These are phyloP conservation scores for Talpa occidentalis DNA, from an alignment of 2,113 vertebrate genomes.

Conservation along the genomic window DNA sequence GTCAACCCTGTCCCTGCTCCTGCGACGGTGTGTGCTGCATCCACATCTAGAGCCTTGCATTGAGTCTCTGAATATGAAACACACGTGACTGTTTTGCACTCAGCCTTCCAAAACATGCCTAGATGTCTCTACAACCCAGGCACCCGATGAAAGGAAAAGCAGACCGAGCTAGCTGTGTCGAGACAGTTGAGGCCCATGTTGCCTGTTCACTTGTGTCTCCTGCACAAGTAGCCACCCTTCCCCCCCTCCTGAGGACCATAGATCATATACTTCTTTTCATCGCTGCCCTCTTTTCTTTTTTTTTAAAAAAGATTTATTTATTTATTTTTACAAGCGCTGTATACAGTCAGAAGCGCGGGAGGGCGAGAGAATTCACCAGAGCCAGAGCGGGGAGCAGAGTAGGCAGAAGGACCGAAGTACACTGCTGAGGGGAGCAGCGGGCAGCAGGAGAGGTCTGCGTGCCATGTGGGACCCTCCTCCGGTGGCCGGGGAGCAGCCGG, in stretches of 20 bases:
- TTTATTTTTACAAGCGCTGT: too few relatives aligned
- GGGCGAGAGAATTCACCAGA: too few relatives aligned
- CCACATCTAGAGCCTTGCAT: neutral
- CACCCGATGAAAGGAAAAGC: neutral
- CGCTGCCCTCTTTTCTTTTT: neutral
- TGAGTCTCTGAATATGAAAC: neutral
- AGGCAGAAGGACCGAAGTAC: too few relatives aligned
- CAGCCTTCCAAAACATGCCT: neutral
- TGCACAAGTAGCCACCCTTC: rapidly evolving
- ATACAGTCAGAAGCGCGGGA: too few relatives aligned
- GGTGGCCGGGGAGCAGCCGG: too few relatives aligned
- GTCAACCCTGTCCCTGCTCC: rapidly evolving
- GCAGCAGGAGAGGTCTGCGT: too few relatives aligned
- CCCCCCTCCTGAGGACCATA: neutral
- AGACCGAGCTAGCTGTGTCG: neutral
- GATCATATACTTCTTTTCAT: neutral
- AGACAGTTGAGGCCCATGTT: neutral
- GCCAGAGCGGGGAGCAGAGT: too few relatives aligned
- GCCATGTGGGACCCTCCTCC: too few relatives aligned
- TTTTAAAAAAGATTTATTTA: too few relatives aligned
- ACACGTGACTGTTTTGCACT: rapidly evolving
- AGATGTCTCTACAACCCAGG: neutral
- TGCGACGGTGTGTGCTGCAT: rapidly evolving
- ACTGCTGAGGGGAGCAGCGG: too few relatives aligned
- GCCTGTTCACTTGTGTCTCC: neutral